Evolutionary conservation across 2,113 vertebrate species (phyloP).

Genomic region (Apaloderma vittatum): DNA sequence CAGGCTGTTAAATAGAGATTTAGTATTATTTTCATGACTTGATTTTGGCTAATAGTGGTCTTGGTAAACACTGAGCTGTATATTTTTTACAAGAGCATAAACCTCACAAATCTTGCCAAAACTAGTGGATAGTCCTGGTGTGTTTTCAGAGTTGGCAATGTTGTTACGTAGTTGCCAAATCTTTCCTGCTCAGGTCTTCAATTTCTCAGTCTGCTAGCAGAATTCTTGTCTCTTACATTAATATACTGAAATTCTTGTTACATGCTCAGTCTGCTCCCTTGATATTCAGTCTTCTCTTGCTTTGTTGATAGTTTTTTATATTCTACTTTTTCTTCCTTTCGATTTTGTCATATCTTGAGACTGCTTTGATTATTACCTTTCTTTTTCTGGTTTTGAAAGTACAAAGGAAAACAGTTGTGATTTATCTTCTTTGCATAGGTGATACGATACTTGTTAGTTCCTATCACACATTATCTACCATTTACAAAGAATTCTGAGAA

Average conservation of each 20-base stretch:
- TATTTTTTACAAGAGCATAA: background rate
- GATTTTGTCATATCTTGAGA: background rate
- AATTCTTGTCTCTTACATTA: background rate
- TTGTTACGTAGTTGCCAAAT: background rate
- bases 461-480: background rate
- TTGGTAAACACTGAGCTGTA: background rate
- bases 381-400: background rate
- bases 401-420: background rate
- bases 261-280: background rate
- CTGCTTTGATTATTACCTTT: background rate
- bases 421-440: background rate
- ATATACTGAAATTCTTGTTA: background rate
- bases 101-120: background rate
- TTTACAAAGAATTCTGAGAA: background rate
- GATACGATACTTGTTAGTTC: background rate
- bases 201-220: background rate
- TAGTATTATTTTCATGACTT: slow-evolving; percentile 35
- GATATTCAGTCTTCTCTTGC: background rate
- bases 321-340: background rate
- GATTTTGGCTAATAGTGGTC: slow-evolving; percentile 11
- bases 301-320: background rate
- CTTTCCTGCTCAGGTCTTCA: background rate
- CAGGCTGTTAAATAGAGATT: slow-evolving; percentile 29
- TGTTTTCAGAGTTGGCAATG: background rate
- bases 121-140: background rate